Evolutionary conservation across 2,888 invertebrate species (phyloP).

Genomic region (Agrochola circellaris): DNA sequence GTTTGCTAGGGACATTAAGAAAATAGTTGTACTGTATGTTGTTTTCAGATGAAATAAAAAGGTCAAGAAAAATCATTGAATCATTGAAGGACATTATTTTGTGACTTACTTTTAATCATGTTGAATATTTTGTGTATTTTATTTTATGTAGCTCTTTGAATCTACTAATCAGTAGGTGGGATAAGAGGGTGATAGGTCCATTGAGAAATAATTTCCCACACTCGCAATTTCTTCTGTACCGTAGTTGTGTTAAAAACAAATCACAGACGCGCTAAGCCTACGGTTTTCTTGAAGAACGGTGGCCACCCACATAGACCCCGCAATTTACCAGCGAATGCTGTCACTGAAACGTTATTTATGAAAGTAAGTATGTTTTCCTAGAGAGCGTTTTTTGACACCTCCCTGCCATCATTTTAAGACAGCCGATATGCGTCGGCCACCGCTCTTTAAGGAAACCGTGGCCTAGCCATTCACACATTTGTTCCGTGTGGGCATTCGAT

Average conservation of each 20-base stretch:
- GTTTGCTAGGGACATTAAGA: too few relatives aligned
- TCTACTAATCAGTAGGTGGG: not conserved
- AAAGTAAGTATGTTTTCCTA: not conserved
- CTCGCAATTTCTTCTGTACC: not conserved
- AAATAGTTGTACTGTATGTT: too few relatives aligned
- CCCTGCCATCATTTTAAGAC: not conserved
- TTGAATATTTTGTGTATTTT: not conserved
- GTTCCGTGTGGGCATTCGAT: not conserved
- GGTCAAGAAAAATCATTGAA: too few relatives aligned
- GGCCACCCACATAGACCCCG: not conserved
- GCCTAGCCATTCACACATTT: not conserved
- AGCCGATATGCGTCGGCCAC: not conserved
- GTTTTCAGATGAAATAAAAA: not conserved
- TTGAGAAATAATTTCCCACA: not conserved
- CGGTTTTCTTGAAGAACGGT: not conserved
- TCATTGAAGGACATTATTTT: not conserved
- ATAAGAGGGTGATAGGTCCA: not conserved
- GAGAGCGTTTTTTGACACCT: not conserved
- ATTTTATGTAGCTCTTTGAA: not conserved
- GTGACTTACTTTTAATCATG: not conserved
- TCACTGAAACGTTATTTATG: not conserved
- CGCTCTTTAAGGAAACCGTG: not conserved
- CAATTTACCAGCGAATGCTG: not conserved
- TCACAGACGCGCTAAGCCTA: not conserved
- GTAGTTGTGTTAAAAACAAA: conserved; percentile 3